Evolutionary conservation across 2,797 vertebrate species (phyloP).

Genomic region (Poecilia wingei): DNA sequence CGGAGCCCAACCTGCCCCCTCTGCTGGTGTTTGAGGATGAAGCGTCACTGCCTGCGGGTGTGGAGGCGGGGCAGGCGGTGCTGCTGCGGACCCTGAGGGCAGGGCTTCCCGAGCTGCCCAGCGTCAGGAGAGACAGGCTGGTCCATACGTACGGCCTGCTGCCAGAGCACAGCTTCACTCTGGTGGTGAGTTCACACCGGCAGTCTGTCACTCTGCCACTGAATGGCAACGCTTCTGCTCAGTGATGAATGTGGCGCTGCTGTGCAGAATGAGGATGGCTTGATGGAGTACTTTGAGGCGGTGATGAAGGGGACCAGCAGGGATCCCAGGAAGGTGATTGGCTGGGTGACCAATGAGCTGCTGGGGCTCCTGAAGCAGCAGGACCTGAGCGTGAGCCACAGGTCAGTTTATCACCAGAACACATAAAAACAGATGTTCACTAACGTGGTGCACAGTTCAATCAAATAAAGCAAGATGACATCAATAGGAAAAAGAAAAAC

Average conservation of each 20-base stretch:
- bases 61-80: conserved; percentile 83
- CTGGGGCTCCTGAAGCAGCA: conserved; percentile 87
- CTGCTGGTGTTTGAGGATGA: conserved; percentile 87
- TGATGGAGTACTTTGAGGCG: conserved; percentile 91
- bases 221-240: not conserved
- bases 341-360: conserved; percentile 92
- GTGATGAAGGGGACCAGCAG: conserved; percentile 85
- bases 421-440: too few relatives aligned
- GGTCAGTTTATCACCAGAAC: conserved; percentile 78
- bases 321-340: conserved; percentile 91
- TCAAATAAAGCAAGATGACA: too few relatives aligned
- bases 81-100: conserved; percentile 86
- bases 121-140: conserved; percentile 85
- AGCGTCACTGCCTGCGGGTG: conserved; percentile 80
- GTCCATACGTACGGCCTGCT: conserved; percentile 86
- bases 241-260: not conserved
- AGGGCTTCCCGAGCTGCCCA: conserved; percentile 90
- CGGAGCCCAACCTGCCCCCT: conserved; percentile 97
- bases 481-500: too few relatives aligned
- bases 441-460: too few relatives aligned
- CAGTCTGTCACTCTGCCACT: too few relatives aligned
- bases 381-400: conserved; percentile 86
- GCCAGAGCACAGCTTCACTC: conserved; percentile 90
- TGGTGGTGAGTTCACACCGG: conserved; percentile 85
- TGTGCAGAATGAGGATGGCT: conserved; percentile 90